Base-by-base conservation (phyloP, 1,140 invertebrate genomes). In the Orius laevigatus region DNA sequence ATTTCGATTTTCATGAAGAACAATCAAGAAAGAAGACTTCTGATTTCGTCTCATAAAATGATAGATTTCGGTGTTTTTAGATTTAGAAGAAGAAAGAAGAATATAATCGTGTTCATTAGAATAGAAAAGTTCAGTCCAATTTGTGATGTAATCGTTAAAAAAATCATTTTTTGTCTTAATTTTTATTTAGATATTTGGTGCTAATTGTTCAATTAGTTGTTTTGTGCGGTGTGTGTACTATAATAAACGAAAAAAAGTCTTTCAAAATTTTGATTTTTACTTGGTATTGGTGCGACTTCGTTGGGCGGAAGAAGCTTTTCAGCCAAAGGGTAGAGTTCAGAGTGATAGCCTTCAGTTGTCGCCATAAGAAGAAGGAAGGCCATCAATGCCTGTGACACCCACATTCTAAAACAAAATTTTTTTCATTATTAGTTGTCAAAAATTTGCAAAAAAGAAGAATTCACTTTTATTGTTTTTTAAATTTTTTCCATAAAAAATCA, bases 371-470 rank as follows among this genome's bases (percentile, higher is more conserved):
- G 10, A 11, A 42, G 18, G 4, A 42, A 11, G 11, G 12, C 40
- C 12, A 42, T 16, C 40, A 42, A 11, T 15, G 12, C 4, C 3
- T 42, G 40, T 42, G 40, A 42, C 12, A 42, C 18, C 40, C 40
- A 42, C 40, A 42, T 42, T 19, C 40, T 42, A 15, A 19, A 40
- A n/a, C n/a, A n/a, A n/a, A n/a, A n/a, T n/a, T n/a, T n/a, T n/a
- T n/a, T n/a, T n/a, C n/a, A n/a, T n/a, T n/a, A n/a, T n/a, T n/a
- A n/a, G n/a, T n/a, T n/a, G n/a, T n/a, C n/a, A n/a, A n/a, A n/a
- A n/a, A n/a, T n/a, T n/a, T n/a, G n/a, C n/a, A n/a, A 25, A 25
- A 25, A 25, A 25, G 25, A 25, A 25, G 25, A 25, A 25, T n/a
- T n/a, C n/a, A n/a, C n/a, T n/a, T n/a, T n/a, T n/a, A n/a, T n/a